phyloP scores from a whole-genome alignment of 2,888 invertebrate genomes.

The Exephanes ischioxanthus region DNA sequence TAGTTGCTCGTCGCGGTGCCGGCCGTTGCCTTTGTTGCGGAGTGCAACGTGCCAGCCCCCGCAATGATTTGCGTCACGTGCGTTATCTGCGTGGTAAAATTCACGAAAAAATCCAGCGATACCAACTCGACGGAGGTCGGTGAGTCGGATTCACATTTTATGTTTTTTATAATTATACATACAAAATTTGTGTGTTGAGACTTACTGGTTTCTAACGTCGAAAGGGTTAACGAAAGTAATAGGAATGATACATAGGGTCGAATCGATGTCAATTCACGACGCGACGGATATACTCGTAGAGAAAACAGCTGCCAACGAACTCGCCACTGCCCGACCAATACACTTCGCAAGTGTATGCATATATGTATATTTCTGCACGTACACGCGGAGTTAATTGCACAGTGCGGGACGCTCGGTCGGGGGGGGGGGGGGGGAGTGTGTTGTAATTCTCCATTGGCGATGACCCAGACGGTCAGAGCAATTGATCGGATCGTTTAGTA shows the following conservation, averaged over 20 bases:
- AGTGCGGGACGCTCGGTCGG: not conserved
- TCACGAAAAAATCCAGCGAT: conserved; percentile 78
- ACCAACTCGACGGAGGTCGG: conserved; percentile 77
- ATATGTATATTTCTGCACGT: not conserved
- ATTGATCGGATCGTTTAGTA: conserved; percentile 73
- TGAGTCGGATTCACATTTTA: conserved; percentile 70
- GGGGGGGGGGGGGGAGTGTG: conserved; percentile 16
- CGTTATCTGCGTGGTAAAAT: conserved; percentile 74
- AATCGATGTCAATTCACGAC: not conserved
- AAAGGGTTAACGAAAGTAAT: not conserved
- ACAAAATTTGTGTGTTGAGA: not conserved
- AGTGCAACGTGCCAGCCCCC: conserved; percentile 79
- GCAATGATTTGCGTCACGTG: conserved; percentile 71
- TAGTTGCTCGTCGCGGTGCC: conserved; percentile 81
- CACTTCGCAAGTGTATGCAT: not conserved
- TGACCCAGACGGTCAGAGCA: conserved; percentile 65
- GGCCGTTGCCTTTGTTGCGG: conserved; percentile 82
- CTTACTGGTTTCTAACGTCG: not conserved
- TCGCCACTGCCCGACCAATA: not conserved
- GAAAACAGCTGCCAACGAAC: conserved; percentile 27
- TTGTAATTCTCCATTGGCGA: conserved; percentile 71
- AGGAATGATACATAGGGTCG: not conserved
- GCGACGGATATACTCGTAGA: not conserved
- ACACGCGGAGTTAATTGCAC: conserved; percentile 20
- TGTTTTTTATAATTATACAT: not conserved